Evolutionary conservation across 2,888 invertebrate genomes (phyloP).

Genomic region (Teinopalpus imperialis): DNA sequence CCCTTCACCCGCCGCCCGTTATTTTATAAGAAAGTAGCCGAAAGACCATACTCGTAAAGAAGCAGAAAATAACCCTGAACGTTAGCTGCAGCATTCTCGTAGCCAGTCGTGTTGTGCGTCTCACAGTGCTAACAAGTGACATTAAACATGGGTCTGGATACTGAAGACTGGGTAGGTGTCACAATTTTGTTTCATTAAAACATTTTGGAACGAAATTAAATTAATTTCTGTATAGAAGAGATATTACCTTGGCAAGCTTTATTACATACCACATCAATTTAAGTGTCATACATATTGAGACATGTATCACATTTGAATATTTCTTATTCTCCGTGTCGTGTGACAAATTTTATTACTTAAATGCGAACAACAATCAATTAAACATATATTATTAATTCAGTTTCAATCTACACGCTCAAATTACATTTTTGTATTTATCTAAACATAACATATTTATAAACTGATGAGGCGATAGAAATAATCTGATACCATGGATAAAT

Average conservation of each 20-base stretch:
- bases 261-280: neutral
- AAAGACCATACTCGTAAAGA: conserved; percentile 64
- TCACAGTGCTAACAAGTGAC: conserved; percentile 80
- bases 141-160: conserved; percentile 78
- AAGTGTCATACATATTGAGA: conserved; percentile 1
- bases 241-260: neutral
- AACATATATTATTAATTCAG: too few relatives aligned
- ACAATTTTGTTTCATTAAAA: conserved; percentile 20
- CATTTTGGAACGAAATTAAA: neutral
- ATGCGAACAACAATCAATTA: too few relatives aligned
- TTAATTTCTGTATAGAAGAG: neutral
- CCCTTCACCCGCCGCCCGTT: conserved; percentile 40
- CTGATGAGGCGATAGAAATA: too few relatives aligned
- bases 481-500: too few relatives aligned
- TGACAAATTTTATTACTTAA: too few relatives aligned
- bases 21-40: conserved; percentile 69
- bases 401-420: too few relatives aligned
- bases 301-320: neutral
- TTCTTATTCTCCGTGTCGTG: too few relatives aligned
- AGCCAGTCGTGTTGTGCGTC: conserved; percentile 81
- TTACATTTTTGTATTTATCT: too few relatives aligned
- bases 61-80: conserved; percentile 80
- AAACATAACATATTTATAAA: too few relatives aligned
- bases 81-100: conserved; percentile 68
- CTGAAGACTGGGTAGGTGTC: conserved; percentile 78